Base-by-base conservation (phyloP, 2,888 invertebrate genomes). In the Tupiocoris notatus region DNA sequence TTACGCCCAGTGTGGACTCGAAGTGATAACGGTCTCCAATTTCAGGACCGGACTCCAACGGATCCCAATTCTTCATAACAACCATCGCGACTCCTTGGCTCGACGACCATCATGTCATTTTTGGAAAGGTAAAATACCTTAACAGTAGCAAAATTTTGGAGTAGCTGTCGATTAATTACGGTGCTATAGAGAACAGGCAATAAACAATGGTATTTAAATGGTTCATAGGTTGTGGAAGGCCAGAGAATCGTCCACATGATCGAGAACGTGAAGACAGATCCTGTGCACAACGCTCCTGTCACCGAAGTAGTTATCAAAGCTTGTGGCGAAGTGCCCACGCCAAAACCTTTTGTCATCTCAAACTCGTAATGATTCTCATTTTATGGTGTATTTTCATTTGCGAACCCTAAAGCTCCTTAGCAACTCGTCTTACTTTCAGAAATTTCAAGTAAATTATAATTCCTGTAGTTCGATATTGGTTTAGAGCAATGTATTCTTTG, bases 31-130 rank as follows among this genome's bases (percentile, higher is more conserved):
- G n/a, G n/a, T n/a, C 16, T 7, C 18, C 23, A 9, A n/a, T 70
- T 76, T 24, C 76, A 82, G 82, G 82, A 1, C 80, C 80, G 23
- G 94, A 98, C 84, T 97, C 97, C 25, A 98, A 98, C 83, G 98
- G 98, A 24, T 97, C 96, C 0, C 98, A 98, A 84, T 98, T 98
- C 87, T 98, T 98, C 84, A 95, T 98, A 81, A 98, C 98, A 22
- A 91, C 92, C 1, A 90, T 90, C 80, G 89, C 91, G 82, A 94
- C 94, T 0, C 86, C 90, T n/a, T 94, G 94, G 94, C 86, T 98
- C 67, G 95, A 98, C 85, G 95, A 95, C 65, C 89, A 93, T 83
- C 98, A 98, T 84, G 98, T 98, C 79, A 96, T 98, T 12, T 98
- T 98, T 84, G 98, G 98, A 81, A 97, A 97, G 87, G 86, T 98